Conservation (phyloP, 2,797 vertebrate genomes). For the Otus scops region DNA sequence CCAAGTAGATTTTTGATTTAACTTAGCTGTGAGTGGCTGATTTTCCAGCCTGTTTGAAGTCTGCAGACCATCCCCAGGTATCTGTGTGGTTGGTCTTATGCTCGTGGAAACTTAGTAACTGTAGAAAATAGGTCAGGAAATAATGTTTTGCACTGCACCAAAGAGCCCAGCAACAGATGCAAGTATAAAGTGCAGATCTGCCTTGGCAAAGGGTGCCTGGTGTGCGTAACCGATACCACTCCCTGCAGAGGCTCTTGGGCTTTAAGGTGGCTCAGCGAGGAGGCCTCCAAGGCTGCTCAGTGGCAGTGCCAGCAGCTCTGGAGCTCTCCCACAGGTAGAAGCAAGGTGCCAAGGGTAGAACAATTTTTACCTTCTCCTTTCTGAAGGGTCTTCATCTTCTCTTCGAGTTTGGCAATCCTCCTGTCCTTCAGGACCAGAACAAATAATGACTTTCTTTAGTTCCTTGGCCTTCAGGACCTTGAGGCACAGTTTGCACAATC, state of each 20-base stretch:
- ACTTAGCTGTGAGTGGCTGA: not conserved
- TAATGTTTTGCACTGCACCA: not conserved
- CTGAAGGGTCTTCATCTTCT: conserved; percentile 73
- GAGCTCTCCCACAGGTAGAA: not conserved
- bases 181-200: not conserved
- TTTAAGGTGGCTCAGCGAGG: not conserved
- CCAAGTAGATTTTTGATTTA: not conserved
- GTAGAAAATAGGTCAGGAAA: not conserved
- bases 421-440: conserved; percentile 74
- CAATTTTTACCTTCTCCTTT: conserved; percentile 70
- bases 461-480: not conserved
- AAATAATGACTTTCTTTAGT: not conserved
- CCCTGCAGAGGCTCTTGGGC: not conserved
- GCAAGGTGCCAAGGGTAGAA: not conserved
- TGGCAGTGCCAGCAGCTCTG: not conserved
- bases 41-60: not conserved
- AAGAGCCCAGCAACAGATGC: not conserved
- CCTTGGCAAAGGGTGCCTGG: rapidly evolving
- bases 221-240: not conserved
- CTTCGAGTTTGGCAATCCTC: conserved; percentile 81
- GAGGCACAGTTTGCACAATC: not conserved
- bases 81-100: not conserved
- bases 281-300: not conserved
- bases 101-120: not conserved
- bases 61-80: not conserved